phyloP scores from a whole-genome alignment of 2,113 vertebrate genomes.

The Spizaetus ornatus region DNA sequence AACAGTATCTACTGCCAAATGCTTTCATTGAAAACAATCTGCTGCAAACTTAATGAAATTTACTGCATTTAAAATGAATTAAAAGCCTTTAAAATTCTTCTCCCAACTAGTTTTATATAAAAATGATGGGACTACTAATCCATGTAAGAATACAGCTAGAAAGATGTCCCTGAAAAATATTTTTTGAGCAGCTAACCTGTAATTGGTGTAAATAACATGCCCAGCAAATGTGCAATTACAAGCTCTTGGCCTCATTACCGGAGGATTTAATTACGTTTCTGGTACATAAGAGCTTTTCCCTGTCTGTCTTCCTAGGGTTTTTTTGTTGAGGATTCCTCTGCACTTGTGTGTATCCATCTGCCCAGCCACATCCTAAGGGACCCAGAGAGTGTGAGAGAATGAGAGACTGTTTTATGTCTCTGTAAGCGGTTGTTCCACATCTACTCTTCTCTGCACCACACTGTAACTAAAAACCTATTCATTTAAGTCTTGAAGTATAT shows the following conservation, averaged over 20 bases:
- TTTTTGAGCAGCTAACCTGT: neutral
- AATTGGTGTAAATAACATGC: neutral
- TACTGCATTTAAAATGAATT: neutral
- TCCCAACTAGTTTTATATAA: neutral
- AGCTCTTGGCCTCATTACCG: neutral
- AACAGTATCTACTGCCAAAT: neutral
- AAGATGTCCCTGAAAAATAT: neutral
- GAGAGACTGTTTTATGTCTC: conserved; percentile 38
- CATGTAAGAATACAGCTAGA: neutral
- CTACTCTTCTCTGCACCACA: conserved; percentile 20
- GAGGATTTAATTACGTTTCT: neutral
- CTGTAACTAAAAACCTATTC: conserved; percentile 62
- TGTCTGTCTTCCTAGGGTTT: neutral
- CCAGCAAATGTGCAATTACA: neutral
- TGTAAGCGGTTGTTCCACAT: conserved; percentile 55
- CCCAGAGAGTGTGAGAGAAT: conserved; percentile 32
- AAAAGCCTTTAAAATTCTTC: neutral
- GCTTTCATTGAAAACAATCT: neutral
- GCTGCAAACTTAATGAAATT: neutral
- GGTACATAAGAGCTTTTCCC: neutral
- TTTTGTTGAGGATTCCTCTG: neutral
- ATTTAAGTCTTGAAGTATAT: conserved; percentile 53
- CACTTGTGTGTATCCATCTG: conserved; percentile 57
- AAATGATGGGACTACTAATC: neutral
- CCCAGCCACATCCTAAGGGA: conserved; percentile 67